Base-by-base conservation (phyloP, 92 coral and sea anemone genomes). In the Anthopleura xanthogrammica region DNA sequence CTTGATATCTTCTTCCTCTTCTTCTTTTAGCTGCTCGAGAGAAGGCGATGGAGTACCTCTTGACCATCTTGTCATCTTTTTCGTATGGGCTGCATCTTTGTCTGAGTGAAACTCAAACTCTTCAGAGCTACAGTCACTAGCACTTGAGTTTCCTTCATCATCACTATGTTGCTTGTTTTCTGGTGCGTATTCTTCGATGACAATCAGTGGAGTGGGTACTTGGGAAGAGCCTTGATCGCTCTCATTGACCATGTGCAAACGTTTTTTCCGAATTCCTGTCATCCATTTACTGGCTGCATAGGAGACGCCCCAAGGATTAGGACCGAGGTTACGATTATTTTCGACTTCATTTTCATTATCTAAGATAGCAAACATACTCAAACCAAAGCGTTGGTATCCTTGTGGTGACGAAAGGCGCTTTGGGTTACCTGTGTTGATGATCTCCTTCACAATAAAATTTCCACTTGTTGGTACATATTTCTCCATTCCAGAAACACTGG, bases 371-470 rank as follows among this genome's bases (percentile, higher is more conserved):
- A 96, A 96, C 91, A 96, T 92, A 55, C 99, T 96, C 13, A 82
- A 86, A 39, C 89, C 93, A 66, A 94, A 96, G 60, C 99, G 82
- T 60, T 91, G 92, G 71, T 89, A 96, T 22, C 79, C 88, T 3
- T 76, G 79, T 11, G 92, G 95, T 16, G 90, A 85, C 7, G 85
- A 82, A 80, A 43, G 62, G 4, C 91, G 88, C 17, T 84, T 92
- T 19, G 94, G 98, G 52, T 88, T 86, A 3, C 99, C 95, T 20
- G 99, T 96, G 88, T 96, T 96, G 13, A 96, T 93, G 24, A 96
- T 86, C 58, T 96, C 97, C 56, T 96, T 94, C 13, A 94, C 73
- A 39, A 92, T 84, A 56, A 96, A 88, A 70, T 92, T 92, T 13
- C 84, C 86, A 16, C 88, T 91, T 39, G 77, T 78, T 65, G 88